Percentiles rank a stretch among this genome's conserved stretches.
These are phyloP conservation scores for Lordiphosa collinella DNA, from an alignment of 1,140 invertebrate genomes.

Conservation along the genomic window DNA sequence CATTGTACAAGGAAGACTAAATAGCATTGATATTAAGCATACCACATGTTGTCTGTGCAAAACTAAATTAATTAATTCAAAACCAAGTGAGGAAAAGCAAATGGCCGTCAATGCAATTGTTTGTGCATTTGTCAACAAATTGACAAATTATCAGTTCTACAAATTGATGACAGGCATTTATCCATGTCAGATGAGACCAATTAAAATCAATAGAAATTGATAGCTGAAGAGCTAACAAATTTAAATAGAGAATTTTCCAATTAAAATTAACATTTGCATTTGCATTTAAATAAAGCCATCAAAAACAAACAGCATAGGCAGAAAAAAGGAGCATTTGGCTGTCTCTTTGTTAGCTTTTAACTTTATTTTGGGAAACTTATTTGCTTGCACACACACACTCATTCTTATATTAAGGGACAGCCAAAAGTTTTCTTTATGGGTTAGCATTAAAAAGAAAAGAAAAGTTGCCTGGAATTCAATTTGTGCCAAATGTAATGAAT, in stretches of 20 bases:
- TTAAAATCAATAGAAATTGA: conserved; percentile 49
- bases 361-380: conserved; percentile 32
- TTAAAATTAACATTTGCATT: conserved; percentile 55
- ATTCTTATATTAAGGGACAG: conserved; percentile 7
- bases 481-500: conserved; percentile 56
- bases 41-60: background rate
- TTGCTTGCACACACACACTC: conserved; percentile 38
- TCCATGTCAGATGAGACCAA: conserved; percentile 44
- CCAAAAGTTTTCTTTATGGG: conserved; percentile 49
- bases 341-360: background rate
- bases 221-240: background rate
- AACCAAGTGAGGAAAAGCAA: no score
- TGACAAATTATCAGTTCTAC: conserved; percentile 37
- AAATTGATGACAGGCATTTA: conserved; percentile 44
- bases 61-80: no score
- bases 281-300: conserved; percentile 62
- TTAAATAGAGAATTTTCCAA: conserved; percentile 12
- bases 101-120: background rate
- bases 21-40: no score
- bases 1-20: no score
- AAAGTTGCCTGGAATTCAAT: conserved; percentile 66
- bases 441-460: conserved; percentile 20
- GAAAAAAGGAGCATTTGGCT: conserved; percentile 13
- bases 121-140: background rate
- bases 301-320: background rate